phyloP scores from a whole-genome alignment of 1,140 invertebrate genomes.

The Drosophila nigromelanica region DNA sequence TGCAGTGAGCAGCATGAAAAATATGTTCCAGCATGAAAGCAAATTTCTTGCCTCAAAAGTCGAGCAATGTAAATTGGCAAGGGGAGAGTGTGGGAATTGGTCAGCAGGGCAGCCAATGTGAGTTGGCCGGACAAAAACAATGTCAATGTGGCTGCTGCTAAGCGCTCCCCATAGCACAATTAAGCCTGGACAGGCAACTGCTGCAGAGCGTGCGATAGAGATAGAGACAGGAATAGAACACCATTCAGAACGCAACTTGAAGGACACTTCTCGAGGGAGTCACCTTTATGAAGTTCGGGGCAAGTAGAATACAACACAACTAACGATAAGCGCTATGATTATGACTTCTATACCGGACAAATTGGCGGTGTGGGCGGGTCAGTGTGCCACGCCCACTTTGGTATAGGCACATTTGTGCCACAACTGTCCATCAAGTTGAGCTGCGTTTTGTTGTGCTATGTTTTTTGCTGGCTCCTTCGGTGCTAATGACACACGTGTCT shows the following conservation, averaged over 20 bases:
- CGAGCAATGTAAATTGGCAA: slow-evolving; percentile 37
- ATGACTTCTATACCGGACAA: slow-evolving; percentile 25
- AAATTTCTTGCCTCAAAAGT: slow-evolving; percentile 51
- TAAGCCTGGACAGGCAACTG: slow-evolving; percentile 35
- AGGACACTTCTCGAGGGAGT: slow-evolving; percentile 45
- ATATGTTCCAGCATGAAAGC: slow-evolving; percentile 29
- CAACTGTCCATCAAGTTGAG: slow-evolving; percentile 38
- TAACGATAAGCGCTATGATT: slow-evolving; percentile 51
- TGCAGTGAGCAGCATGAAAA: slow-evolving; percentile 30
- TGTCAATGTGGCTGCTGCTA: slow-evolving; percentile 41
- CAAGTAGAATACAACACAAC: slow-evolving; percentile 24
- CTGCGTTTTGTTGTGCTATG: slow-evolving; percentile 6
- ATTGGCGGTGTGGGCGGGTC: slow-evolving; percentile 4
- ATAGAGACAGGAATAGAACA: neutral
- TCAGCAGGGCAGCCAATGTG: neutral
- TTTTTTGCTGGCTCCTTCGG: slow-evolving; percentile 7
- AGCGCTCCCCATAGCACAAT: slow-evolving; percentile 51
- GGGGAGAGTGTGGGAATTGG: neutral
- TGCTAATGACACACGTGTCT: slow-evolving; percentile 53
- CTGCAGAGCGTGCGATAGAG: neutral
- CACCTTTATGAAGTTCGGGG: slow-evolving; percentile 43
- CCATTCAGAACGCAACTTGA: slow-evolving; percentile 30
- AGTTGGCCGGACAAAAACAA: slow-evolving; percentile 28
- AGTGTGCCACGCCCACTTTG: slow-evolving; percentile 26
- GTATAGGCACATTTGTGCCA: slow-evolving; percentile 2